These are phyloP conservation scores for Romanomermis culicivorax DNA, from an alignment of 2,888 invertebrate species.

Conservation along the genomic window DNA sequence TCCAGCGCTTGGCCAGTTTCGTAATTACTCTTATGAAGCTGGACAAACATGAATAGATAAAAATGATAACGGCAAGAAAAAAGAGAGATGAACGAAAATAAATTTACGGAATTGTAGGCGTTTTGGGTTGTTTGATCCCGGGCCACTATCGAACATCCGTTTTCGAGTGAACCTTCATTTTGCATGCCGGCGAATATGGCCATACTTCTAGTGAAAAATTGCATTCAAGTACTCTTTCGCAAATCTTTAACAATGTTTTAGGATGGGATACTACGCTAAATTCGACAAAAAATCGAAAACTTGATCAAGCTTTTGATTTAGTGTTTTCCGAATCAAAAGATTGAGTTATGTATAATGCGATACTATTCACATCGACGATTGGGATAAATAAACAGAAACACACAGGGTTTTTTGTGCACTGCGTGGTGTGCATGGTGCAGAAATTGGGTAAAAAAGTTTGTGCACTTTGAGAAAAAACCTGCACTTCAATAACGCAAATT, in stretches of 20 bases:
- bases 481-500: too few relatives aligned
- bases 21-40: slow-evolving; percentile 85
- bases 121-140: slow-evolving; percentile 92
- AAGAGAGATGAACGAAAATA: not conserved
- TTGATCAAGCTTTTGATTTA: too few relatives aligned
- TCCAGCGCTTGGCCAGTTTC: slow-evolving; percentile 87
- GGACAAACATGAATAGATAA: slow-evolving; percentile 20
- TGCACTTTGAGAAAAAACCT: too few relatives aligned
- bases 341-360: too few relatives aligned
- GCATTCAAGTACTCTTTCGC: not conserved
- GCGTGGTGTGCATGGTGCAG: too few relatives aligned
- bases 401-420: too few relatives aligned
- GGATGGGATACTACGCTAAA: too few relatives aligned
- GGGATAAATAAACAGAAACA: too few relatives aligned
- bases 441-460: too few relatives aligned
- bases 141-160: slow-evolving; percentile 85
- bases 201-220: slow-evolving; percentile 45
- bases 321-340: too few relatives aligned
- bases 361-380: too few relatives aligned
- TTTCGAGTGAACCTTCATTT: slow-evolving; percentile 87
- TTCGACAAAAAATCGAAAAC: too few relatives aligned
- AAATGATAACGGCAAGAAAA: not conserved
- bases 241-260: not conserved
- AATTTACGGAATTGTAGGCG: slow-evolving; percentile 62
- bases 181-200: slow-evolving; percentile 97